Conservation (phyloP, 2,888 invertebrate species). For the Mechanitis mazaeus region DNA sequence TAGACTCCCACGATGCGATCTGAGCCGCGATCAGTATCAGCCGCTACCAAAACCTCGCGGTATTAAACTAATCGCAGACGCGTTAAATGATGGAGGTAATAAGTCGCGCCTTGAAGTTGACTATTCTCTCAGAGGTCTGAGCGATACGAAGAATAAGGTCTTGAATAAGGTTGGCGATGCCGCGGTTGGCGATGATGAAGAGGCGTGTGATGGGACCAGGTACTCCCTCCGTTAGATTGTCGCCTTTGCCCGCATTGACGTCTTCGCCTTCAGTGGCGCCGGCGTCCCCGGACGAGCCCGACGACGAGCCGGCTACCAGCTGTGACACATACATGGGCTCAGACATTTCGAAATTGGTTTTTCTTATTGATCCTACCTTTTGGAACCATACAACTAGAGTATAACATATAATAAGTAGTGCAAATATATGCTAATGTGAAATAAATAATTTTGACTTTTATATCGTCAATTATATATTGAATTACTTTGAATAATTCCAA, state of each 20-base stretch:
- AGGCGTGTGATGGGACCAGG: slow-evolving; percentile 92
- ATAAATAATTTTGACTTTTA: too few relatives aligned
- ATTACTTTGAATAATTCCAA: too few relatives aligned
- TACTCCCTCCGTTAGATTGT: slow-evolving; percentile 86
- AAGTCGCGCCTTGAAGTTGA: slow-evolving; percentile 94
- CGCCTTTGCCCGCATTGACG: slow-evolving; percentile 77
- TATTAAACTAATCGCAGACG: slow-evolving; percentile 52
- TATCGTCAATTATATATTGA: too few relatives aligned
- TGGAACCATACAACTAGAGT: too few relatives aligned
- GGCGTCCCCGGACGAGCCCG: slow-evolving; percentile 70
- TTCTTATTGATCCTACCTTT: too few relatives aligned
- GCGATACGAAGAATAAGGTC: slow-evolving; percentile 92
- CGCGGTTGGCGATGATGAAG: slow-evolving; percentile 91
- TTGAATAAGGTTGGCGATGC: slow-evolving; percentile 90
- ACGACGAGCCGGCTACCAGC: slow-evolving; percentile 85
- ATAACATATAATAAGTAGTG: too few relatives aligned
- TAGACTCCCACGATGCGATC: slow-evolving; percentile 6
- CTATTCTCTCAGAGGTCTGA: slow-evolving; percentile 92
- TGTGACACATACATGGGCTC: slow-evolving; percentile 50
- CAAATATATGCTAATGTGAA: too few relatives aligned
- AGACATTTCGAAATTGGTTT: neutral
- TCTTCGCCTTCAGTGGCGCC: slow-evolving; percentile 71
- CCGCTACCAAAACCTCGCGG: slow-evolving; percentile 33
- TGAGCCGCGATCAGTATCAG: slow-evolving; percentile 21
- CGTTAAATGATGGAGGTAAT: slow-evolving; percentile 92